A percentile compares a stretch with the other conserved stretches of the same genome.
Evolutionary conservation across 2,797 vertebrate genomes (phyloP).

Genomic region (Pipistrellus pygmaeus): DNA sequence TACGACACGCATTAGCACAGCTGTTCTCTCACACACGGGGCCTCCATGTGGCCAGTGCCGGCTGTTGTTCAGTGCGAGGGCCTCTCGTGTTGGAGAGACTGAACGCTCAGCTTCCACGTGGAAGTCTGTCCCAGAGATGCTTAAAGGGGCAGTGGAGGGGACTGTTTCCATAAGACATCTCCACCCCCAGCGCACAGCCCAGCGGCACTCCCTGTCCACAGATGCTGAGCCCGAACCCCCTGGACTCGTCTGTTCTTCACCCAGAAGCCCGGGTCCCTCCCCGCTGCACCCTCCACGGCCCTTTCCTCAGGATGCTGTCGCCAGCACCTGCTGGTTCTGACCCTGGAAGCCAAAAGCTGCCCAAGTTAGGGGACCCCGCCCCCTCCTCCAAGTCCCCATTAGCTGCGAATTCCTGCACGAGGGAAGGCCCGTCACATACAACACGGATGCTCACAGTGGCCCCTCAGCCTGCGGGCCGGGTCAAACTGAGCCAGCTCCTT

Average conservation of each 20-base stretch:
- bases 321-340: not conserved
- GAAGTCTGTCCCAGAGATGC: not conserved
- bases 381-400: not conserved
- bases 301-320: not conserved
- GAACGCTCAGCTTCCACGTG: not conserved
- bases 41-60: not conserved
- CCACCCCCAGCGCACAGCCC: not conserved
- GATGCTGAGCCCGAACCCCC: not conserved
- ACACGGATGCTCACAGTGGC: conserved; percentile 92
- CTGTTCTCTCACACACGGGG: not conserved
- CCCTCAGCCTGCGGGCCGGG: conserved; percentile 90
- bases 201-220: not conserved
- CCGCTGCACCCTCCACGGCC: not conserved
- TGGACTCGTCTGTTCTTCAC: fast-evolving
- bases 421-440: not conserved
- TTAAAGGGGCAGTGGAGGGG: not conserved
- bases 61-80: no score
- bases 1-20: not conserved
- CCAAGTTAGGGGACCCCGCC: not conserved
- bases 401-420: not conserved
- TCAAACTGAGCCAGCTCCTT: conserved; percentile 95
- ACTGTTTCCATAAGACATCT: not conserved
- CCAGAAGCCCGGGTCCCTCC: not conserved
- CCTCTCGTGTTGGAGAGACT: not conserved
- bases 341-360: not conserved